Base-by-base conservation (phyloP, 2,888 invertebrate species). In the Mythimna vitellina region DNA sequence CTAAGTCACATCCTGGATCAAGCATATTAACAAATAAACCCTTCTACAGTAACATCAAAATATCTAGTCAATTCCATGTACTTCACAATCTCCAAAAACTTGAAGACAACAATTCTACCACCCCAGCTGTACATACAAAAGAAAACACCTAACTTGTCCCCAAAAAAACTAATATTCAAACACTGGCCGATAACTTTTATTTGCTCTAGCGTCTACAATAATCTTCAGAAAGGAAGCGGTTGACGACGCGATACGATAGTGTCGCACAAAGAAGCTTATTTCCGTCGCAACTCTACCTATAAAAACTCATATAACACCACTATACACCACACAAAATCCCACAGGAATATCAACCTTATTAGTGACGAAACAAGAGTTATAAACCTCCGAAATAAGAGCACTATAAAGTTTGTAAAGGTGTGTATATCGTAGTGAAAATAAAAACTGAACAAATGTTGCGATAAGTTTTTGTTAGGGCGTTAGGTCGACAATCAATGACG, bases 251-350 rank as follows among this genome's bases (percentile, higher is more conserved):
- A 94, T 93, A 91, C 91, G 92, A 92, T 92, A 92, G 90, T 92
- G 94, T 94, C 95, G 91, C 92, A 95, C 96, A 96, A 96, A 95
- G 95, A 90, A 93, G 93, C 95, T 95, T 95, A 95, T 96, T 96
- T 96, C 96, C 96, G 95, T 89, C 93, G 92, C 89, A 87, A 92
- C 90, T 91, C 89, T 88, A 87, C 88, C 89, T 89, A 91, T 89
- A 93, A 91, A 92, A 89, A 88, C 88, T 93, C 89, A 90, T 85
- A 89, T 89, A 89, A 89, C 85, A 86, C 87, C 89, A 87, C 88
- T 80, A 85, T 76, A 64, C 68, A 67, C 2, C 14, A 63, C 70
- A 82, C 73, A 62, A 77, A 83, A 87, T 80, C 51, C 6, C 65
- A 81, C n/a, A 17, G 81, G 9, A 90, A 76, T 78, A 57, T 84